Percentiles rank a stretch among this genome's conserved stretches.
These are phyloP conservation scores for Acanthosepion esculentum DNA, from an alignment of 2,888 invertebrate genomes.

Conservation along the genomic window DNA sequence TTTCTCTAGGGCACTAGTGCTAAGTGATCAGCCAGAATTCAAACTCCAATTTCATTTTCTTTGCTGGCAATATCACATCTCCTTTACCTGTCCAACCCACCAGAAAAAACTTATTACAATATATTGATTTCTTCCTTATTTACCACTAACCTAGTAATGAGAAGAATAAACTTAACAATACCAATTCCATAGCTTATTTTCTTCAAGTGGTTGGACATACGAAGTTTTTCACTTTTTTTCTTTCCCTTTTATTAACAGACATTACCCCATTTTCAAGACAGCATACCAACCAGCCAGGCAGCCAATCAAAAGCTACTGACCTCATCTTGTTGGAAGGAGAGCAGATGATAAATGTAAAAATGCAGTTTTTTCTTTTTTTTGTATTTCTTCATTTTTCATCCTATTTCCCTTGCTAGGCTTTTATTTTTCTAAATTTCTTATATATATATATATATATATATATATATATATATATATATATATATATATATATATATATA, in stretches of 20 bases:
- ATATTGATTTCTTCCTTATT: no score
- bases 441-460: no score
- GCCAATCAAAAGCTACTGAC: constrained; percentile 11
- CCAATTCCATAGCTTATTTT: not conserved
- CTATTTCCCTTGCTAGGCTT: not conserved
- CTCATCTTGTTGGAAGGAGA: not conserved
- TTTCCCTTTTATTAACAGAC: not conserved
- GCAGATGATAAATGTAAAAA: not conserved
- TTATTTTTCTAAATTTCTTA: no score
- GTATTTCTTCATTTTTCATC: not conserved
- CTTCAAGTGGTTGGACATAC: not conserved
- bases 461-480: no score
- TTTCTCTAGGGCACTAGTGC: no score
- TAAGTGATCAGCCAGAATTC: no score
- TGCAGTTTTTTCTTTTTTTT: not conserved
- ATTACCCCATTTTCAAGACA: not conserved
- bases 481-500: no score
- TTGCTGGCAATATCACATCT: no score
- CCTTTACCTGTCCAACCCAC: no score
- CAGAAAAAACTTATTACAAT: no score
- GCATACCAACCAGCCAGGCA: not conserved
- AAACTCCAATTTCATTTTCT: no score
- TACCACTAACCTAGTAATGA: not conserved
- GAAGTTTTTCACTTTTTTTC: not conserved
- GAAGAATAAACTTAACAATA: not conserved